Evolutionary conservation across 1,140 invertebrate genomes (phyloP).

Genomic region (Panonychus citri): DNA sequence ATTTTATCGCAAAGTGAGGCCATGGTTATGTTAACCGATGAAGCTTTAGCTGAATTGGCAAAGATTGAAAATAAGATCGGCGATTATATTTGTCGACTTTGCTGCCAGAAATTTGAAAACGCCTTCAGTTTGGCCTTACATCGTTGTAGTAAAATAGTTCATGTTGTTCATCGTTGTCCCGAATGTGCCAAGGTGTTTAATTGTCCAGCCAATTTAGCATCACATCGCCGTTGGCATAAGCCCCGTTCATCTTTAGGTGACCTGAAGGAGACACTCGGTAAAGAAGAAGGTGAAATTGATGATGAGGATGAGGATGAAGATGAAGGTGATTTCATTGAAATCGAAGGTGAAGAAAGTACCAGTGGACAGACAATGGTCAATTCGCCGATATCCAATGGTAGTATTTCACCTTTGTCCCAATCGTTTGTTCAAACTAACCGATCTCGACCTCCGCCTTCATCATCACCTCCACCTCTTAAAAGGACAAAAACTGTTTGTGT

Average conservation of each 20-base stretch:
- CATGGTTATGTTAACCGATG: conserved; percentile 79
- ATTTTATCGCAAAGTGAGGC: too few species aligned
- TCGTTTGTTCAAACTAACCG: too few species aligned
- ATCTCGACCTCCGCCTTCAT: neutral
- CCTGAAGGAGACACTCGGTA: too few species aligned
- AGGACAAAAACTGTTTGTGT: neutral
- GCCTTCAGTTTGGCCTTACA: conserved; percentile 91
- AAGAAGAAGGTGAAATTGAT: neutral
- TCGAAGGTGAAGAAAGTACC: too few species aligned
- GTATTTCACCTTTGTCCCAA: too few species aligned
- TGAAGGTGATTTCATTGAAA: too few species aligned
- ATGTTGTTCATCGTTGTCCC: conserved; percentile 91
- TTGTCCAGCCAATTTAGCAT: conserved; percentile 90
- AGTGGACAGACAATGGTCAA: neutral
- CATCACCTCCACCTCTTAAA: too few species aligned
- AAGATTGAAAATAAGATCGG: conserved; percentile 93
- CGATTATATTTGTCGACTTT: conserved; percentile 81
- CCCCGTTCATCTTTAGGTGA: conserved; percentile 30
- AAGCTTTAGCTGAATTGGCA: conserved; percentile 71
- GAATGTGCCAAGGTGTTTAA: conserved; percentile 98
- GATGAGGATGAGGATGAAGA: too few species aligned
- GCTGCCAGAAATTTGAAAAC: conserved; percentile 71
- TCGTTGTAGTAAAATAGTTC: conserved; percentile 81
- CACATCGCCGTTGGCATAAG: conserved; percentile 89
- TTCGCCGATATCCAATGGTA: neutral